phyloP scores from a whole-genome alignment of 2,888 invertebrate species.

The Synanthedon vespiformis region DNA sequence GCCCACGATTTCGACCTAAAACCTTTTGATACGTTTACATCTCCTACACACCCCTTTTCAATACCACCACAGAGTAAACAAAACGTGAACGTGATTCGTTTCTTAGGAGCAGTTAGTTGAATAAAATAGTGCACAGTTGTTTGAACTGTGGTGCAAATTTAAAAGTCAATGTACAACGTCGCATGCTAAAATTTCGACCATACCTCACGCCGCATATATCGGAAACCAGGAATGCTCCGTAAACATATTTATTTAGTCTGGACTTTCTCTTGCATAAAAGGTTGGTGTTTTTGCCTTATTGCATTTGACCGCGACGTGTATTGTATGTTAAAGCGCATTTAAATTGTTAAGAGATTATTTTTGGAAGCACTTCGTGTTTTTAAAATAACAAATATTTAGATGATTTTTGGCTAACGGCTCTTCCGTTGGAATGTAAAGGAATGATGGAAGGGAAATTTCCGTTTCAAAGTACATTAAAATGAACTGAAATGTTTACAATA shows the following conservation, averaged over 20 bases:
- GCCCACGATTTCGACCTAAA: slow-evolving; percentile 4
- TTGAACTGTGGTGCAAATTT: background rate
- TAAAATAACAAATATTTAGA: too few species aligned
- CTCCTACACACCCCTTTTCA: background rate
- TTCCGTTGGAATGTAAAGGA: too few species aligned
- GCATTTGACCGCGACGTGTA: slow-evolving; percentile 8
- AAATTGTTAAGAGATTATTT: slow-evolving; percentile 12
- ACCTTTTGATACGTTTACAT: background rate
- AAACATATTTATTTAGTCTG: slow-evolving; percentile 22
- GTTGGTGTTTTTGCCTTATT: slow-evolving; percentile 17
- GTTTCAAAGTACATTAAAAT: too few species aligned
- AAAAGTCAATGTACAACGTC: background rate
- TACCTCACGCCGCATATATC: slow-evolving; percentile 3
- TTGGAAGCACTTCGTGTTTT: too few species aligned
- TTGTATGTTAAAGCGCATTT: slow-evolving; percentile 16
- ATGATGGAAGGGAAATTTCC: too few species aligned
- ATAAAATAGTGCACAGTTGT: background rate
- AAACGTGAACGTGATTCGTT: background rate
- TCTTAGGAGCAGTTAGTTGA: background rate
- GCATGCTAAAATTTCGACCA: background rate
- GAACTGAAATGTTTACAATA: too few species aligned
- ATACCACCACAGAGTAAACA: background rate
- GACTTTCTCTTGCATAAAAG: slow-evolving; percentile 18
- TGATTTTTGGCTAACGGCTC: too few species aligned
- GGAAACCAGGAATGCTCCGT: slow-evolving; percentile 12